These are phyloP conservation scores for Parauchenoglanis ngamensis DNA, from an alignment of 2,797 vertebrate species.

Conservation along the genomic window DNA sequence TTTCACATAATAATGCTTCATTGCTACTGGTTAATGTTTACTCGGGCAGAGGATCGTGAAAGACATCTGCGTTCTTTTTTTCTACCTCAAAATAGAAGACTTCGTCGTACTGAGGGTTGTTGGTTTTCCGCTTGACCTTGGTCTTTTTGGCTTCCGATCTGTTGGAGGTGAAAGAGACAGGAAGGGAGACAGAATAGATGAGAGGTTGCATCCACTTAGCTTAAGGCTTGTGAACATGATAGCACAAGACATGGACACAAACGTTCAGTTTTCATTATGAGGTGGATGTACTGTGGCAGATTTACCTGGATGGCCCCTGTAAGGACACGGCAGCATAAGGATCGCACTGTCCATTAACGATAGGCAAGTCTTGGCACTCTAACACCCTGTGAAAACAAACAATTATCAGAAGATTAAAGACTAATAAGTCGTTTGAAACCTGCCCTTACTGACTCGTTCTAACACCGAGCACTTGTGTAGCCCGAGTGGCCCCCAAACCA, in stretches of 20 bases:
- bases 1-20: neutral
- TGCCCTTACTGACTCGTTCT: neutral
- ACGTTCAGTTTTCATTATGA: neutral
- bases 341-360: conserved; percentile 97
- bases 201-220: neutral
- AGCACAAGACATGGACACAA: neutral
- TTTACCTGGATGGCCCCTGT: conserved; percentile 89
- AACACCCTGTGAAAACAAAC: conserved; percentile 79
- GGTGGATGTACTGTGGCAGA: neutral
- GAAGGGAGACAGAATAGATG: neutral
- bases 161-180: conserved; percentile 36
- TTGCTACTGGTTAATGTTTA: conserved; percentile 8
- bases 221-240: neutral
- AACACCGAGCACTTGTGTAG: neutral
- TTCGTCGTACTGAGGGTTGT: conserved; percentile 98
- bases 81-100: conserved; percentile 97
- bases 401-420: neutral
- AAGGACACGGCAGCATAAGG: conserved; percentile 94
- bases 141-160: conserved; percentile 98
- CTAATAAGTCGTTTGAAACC: neutral
- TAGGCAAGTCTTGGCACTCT: conserved; percentile 95
- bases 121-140: conserved; percentile 96
- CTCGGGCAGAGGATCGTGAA: neutral
- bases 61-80: neutral
- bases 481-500: neutral